Base-by-base conservation (phyloP, 2,113 vertebrate genomes). In the Brachypodius melanocephalos region DNA sequence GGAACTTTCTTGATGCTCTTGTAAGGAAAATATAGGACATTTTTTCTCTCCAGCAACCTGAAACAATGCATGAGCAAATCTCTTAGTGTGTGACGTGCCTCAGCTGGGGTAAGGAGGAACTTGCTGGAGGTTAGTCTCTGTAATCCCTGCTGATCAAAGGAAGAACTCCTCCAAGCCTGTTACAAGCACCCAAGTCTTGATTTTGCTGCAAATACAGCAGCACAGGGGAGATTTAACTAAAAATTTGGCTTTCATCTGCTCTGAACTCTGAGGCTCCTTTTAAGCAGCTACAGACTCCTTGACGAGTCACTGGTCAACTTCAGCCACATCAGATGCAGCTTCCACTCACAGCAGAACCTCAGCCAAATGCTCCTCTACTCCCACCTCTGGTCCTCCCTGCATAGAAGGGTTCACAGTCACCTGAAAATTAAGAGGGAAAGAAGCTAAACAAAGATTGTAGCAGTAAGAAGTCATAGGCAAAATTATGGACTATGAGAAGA, bases 41-140 rank as follows among this genome's bases (percentile, higher is more conserved):
- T n/a, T 91, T 81, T 85, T 59, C 89, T 87, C 74, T 88, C 55
- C 81, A 94, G 91, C 57, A 68, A 54, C 21, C n/a, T 73, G 63
- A 82, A 87, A 78, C 48, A 19, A 75, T 57, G 6, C 3, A 14
- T 45, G 49, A 87, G 58, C 32, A 62, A 38, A 71, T 49, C 42
- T 71, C 29, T 67, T 36, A 12, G 45, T 25, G 20, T 40, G 38
- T 52, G 67, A 72, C 8, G 11, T 74, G 31, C 66, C 63, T 86
- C 32, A 17, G 72, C 48, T 58, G n/a, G 0, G 0, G 28, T 52
- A 22, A 67, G 65, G 84, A 59, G 52, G 73, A 91, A 38, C 69
- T 63, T 51, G 62, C 58, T 78, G 57, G 57, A 45, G 54, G 45
- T 88, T 68, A 68, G 28, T 40, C 72, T 80, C 79, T 73, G 29